These are phyloP conservation scores for Zoanthus sansibaricus DNA, from an alignment of 92 coral and sea anemone genomes.

Conservation along the genomic window DNA sequence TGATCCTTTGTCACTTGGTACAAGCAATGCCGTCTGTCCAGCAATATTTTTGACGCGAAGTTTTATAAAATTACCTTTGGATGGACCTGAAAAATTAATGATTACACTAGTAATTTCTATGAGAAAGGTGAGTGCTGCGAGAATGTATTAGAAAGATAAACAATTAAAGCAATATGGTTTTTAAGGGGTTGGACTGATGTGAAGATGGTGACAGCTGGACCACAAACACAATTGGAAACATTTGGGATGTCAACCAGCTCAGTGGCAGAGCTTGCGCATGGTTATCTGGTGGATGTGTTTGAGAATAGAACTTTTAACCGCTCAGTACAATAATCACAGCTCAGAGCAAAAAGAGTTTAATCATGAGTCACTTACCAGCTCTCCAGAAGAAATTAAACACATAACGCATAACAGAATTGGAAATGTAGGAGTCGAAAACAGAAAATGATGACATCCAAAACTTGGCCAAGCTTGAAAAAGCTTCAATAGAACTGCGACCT, in stretches of 20 bases:
- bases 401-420: constrained; percentile 72
- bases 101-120: neutral
- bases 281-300: too few species aligned
- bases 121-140: too few species aligned
- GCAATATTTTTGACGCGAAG: constrained; percentile 66
- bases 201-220: too few species aligned
- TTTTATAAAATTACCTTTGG: constrained; percentile 61
- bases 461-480: constrained; percentile 65
- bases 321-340: neutral
- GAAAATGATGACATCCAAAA: constrained; percentile 81
- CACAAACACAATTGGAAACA: too few species aligned
- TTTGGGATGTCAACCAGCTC: too few species aligned
- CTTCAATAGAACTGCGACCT: constrained; percentile 73
- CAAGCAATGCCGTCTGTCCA: constrained; percentile 58
- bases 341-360: neutral
- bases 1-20: constrained; percentile 59
- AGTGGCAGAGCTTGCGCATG: too few species aligned
- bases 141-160: too few species aligned
- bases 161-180: too few species aligned
- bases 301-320: too few species aligned
- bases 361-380: constrained; percentile 61
- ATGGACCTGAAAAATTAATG: constrained; percentile 56
- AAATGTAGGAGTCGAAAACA: constrained; percentile 72
- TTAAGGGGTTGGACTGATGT: too few species aligned
- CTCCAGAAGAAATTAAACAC: constrained; percentile 88